phyloP scores from a whole-genome alignment of 2,888 invertebrate genomes.

The Physocephala rufipes region DNA sequence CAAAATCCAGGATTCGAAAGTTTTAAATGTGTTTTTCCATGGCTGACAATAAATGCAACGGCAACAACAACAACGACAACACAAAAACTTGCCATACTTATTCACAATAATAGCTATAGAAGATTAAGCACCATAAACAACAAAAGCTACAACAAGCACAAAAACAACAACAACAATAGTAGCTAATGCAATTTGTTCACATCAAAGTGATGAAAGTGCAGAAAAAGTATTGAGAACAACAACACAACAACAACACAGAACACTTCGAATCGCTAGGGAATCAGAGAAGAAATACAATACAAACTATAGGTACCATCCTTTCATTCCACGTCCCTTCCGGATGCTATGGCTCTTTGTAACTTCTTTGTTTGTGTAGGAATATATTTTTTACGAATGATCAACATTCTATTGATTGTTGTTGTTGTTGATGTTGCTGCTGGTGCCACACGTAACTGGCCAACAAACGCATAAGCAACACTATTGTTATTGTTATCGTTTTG shows the following conservation, averaged over 20 bases:
- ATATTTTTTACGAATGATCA: neutral
- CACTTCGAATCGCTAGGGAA: neutral
- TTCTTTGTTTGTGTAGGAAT: neutral
- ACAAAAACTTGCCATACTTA: neutral
- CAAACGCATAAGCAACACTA: slow-evolving; percentile 18
- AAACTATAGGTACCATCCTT: no score
- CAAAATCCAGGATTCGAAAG: neutral
- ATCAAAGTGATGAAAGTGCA: slow-evolving; percentile 15
- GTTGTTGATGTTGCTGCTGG: neutral
- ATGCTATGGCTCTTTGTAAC: no score
- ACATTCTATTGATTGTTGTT: slow-evolving; percentile 1
- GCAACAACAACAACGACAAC: neutral
- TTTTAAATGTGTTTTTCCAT: slow-evolving; percentile 5
- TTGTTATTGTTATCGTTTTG: no score
- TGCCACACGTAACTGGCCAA: neutral
- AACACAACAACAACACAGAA: slow-evolving; percentile 11
- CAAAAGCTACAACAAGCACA: slow-evolving; percentile 8
- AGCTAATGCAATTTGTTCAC: slow-evolving; percentile 14
- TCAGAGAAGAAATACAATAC: neutral
- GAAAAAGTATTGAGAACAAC: neutral
- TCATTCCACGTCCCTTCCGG: no score
- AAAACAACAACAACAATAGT: slow-evolving; percentile 12
- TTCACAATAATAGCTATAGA: neutral
- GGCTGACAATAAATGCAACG: neutral
- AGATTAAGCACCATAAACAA: neutral